Evolutionary conservation across 2,113 vertebrate genomes (phyloP).

Genomic region (Mionectes macconnelli): DNA sequence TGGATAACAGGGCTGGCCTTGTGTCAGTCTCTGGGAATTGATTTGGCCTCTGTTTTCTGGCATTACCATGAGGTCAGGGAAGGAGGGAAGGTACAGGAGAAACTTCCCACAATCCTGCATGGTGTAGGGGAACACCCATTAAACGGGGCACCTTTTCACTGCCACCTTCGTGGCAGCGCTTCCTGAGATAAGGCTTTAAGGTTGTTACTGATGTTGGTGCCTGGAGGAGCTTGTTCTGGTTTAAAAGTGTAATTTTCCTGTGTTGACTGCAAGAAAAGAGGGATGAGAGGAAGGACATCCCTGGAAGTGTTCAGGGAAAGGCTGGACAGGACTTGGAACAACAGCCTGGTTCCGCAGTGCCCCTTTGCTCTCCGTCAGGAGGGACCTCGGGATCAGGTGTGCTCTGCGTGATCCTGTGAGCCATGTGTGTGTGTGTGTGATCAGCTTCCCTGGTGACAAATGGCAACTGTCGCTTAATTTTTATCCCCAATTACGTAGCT

Average conservation of each 20-base stretch:
- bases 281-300: not conserved
- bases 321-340: not conserved
- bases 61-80: not conserved
- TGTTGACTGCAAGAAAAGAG: not conserved
- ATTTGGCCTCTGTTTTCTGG: not conserved
- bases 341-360: not conserved
- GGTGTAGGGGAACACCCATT: not conserved
- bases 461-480: constrained; percentile 78
- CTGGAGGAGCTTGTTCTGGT: not conserved
- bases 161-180: not conserved
- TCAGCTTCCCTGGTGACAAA: constrained; percentile 71
- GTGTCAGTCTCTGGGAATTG: not conserved
- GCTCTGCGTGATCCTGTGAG: constrained; percentile 14
- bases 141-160: not conserved
- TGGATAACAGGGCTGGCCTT: not conserved
- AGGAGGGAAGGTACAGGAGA: not conserved
- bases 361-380: not conserved
- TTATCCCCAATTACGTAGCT: constrained; percentile 80
- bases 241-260: not conserved
- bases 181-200: not conserved
- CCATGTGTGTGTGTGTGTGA: constrained; percentile 38
- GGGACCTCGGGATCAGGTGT: not conserved
- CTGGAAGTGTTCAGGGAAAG: not conserved
- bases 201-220: not conserved
- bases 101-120: not conserved